phyloP scores from a whole-genome alignment of 2,797 vertebrate genomes.

The Dendrocincla tyrannina region DNA sequence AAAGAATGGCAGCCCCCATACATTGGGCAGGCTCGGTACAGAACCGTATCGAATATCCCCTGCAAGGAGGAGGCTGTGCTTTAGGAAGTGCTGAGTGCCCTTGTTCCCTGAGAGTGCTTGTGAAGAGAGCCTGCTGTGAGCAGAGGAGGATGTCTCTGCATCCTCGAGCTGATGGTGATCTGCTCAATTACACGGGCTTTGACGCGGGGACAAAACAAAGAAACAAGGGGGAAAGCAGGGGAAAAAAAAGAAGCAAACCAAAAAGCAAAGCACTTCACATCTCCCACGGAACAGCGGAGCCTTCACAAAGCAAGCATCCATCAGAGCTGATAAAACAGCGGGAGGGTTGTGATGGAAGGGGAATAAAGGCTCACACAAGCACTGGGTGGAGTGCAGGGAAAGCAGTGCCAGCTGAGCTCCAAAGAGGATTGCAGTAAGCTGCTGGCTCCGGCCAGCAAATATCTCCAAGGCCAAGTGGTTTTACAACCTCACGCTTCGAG shows the following conservation, averaged over 20 bases:
- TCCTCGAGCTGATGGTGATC: background rate
- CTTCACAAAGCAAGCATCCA: background rate
- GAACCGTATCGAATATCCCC: background rate
- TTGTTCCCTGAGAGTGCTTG: background rate
- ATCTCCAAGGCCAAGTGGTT: background rate
- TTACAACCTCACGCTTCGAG: background rate
- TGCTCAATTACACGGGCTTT: slow-evolving; percentile 8
- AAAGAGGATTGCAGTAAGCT: slow-evolving; percentile 24
- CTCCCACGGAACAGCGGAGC: background rate
- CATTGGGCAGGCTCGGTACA: background rate
- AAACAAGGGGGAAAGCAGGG: accelerated
- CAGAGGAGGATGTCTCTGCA: background rate
- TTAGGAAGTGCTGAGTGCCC: background rate
- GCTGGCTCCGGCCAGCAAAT: background rate
- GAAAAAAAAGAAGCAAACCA: background rate
- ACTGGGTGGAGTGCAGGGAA: background rate
- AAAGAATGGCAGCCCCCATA: too few relatives aligned
- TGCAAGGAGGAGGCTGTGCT: background rate
- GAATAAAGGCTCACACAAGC: background rate
- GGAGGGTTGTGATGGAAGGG: background rate
- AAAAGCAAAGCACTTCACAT: background rate
- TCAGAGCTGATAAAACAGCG: background rate
- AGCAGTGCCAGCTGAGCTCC: background rate
- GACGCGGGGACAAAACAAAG: background rate
- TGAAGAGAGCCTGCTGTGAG: background rate